These are phyloP conservation scores for Hycleus cichorii DNA, from an alignment of 1,140 invertebrate genomes.

Conservation along the genomic window DNA sequence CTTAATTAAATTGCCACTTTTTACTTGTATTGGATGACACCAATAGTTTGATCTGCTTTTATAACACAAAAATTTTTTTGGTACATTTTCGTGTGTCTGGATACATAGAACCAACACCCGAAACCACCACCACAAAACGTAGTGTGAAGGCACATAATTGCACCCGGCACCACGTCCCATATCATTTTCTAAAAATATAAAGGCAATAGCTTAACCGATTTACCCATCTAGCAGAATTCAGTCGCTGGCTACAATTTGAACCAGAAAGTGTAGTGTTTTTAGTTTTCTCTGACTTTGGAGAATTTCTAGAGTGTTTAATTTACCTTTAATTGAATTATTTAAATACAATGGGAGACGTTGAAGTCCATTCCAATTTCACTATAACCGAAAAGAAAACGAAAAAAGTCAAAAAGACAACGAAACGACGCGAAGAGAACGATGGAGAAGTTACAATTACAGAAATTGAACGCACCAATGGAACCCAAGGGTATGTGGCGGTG, in stretches of 20 bases:
- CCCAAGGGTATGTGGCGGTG: slow-evolving; percentile 67
- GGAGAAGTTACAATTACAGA: slow-evolving; percentile 76
- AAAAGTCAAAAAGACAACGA: slow-evolving; percentile 81
- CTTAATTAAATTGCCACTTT: no score
- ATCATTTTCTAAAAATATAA: slow-evolving; percentile 43
- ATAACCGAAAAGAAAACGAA: slow-evolving; percentile 78
- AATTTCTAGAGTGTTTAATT: not conserved
- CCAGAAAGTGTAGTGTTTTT: slow-evolving; percentile 24
- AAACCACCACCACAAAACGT: no score
- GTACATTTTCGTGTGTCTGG: no score
- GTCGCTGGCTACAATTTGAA: slow-evolving; percentile 23
- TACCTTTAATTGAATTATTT: slow-evolving; percentile 19
- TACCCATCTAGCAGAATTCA: slow-evolving; percentile 36
- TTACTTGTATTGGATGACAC: no score
- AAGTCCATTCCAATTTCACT: slow-evolving; percentile 73
- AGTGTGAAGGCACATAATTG: slow-evolving; percentile 8
- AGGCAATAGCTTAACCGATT: slow-evolving; percentile 32
- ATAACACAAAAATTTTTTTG: no score
- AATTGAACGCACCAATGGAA: slow-evolving; percentile 60
- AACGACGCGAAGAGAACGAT: slow-evolving; percentile 66
- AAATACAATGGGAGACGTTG: slow-evolving; percentile 73
- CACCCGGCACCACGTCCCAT: slow-evolving; percentile 40
- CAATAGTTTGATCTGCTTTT: no score
- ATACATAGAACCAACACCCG: no score
- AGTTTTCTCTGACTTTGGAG: not conserved